These are phyloP conservation scores for Chroicocephalus ridibundus DNA, from an alignment of 2,113 vertebrate genomes.

Conservation along the genomic window DNA sequence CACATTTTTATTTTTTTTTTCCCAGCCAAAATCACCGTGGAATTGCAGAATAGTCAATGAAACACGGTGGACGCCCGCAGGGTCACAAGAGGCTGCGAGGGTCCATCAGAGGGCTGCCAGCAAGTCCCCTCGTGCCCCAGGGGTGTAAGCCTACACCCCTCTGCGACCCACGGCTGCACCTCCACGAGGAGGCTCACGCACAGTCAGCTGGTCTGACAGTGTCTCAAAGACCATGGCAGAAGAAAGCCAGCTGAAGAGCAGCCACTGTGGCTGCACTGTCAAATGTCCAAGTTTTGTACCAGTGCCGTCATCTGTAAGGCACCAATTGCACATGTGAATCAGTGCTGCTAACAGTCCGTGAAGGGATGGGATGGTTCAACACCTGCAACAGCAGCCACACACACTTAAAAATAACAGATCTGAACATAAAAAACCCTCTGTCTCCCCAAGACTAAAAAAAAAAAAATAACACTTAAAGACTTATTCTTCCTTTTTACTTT, in stretches of 20 bases:
- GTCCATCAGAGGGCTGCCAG: neutral
- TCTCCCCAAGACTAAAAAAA: accelerated
- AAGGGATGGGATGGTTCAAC: neutral
- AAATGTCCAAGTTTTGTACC: neutral
- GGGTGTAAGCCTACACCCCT: accelerated
- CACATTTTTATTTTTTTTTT: neutral
- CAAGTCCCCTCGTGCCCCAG: accelerated
- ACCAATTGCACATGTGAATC: neutral
- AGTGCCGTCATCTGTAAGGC: neutral
- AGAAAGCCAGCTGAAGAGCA: neutral
- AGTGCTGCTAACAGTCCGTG: neutral
- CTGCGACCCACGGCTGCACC: neutral
- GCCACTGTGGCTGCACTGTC: neutral
- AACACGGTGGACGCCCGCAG: accelerated
- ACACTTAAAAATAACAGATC: neutral
- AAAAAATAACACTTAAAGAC: neutral
- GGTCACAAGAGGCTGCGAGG: neutral
- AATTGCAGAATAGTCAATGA: neutral
- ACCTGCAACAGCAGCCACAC: neutral
- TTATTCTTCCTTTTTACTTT: neutral
- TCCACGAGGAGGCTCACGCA: accelerated
- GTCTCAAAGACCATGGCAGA: neutral
- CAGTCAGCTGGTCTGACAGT: accelerated
- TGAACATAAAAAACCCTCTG: neutral
- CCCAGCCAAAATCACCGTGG: neutral